Base-by-base conservation (phyloP, 2,888 invertebrate species). In the Apoda limacodes region DNA sequence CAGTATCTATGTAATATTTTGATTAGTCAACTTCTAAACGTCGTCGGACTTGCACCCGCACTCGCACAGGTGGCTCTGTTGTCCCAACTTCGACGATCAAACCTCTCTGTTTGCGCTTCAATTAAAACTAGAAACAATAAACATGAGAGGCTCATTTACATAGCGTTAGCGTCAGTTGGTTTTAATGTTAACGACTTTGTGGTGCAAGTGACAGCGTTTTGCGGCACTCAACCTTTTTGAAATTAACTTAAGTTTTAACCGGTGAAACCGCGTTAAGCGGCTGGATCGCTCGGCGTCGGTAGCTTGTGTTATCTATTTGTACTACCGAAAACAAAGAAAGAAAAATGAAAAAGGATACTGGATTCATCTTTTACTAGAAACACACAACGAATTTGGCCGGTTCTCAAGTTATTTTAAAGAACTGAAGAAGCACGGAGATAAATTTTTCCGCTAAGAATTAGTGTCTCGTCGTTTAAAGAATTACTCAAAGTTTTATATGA, bases 71-170 rank as follows among this genome's bases (percentile, higher is more conserved):
- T 68, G 68, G 48, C 38, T 31, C 25, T 66, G 62, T 66, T 68
- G 58, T 62, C 50, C 51, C 49, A 57, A 47, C 38, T 25, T 43
- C 48, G 41, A 22, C 42, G 39, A 35, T 37, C 37, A 42, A 46
- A 45, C 37, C 30, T 34, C 43, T 39, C 40, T 53, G 58, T 60
- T 56, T 58, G 53, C 34, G 50, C 55, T 60, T 59, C 66, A 66
- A 66, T 64, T 64, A 68, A 65, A 65, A 55, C 64, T 58, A 56
- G 57, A 37, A 65, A 63, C 55, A 68, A 68, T 64, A 68, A 66
- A 67, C 66, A 60, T 37, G 43, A 48, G 43, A 45, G 46, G 40
- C 58, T 65, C 63, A 66, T 64, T 64, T 65, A 62, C 63, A 57
- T 56, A 32, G 33, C 29, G 40, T 38, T 35, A 51, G 46, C 55